A percentile compares a stretch with the other conserved stretches of the same genome.
These are phyloP conservation scores for Antheraea assamensis DNA, from an alignment of 2,888 invertebrate genomes.

Conservation along the genomic window DNA sequence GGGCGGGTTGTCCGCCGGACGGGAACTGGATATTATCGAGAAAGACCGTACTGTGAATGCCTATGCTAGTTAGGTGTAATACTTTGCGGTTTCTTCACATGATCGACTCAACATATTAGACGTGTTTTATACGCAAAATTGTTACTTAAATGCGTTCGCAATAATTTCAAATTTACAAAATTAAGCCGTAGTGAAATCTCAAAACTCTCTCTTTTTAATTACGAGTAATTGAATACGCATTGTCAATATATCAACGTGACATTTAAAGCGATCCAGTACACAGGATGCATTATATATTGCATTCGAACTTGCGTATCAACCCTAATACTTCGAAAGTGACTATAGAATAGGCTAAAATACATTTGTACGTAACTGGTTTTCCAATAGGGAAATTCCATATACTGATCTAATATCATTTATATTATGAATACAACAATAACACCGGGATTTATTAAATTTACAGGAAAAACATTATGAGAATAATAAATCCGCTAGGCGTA, in stretches of 20 bases:
- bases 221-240: neutral
- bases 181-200: too few species aligned
- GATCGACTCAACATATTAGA: too few species aligned
- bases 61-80: too few species aligned
- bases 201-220: neutral
- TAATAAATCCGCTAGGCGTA: neutral
- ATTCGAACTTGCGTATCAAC: neutral
- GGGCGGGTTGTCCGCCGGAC: too few species aligned
- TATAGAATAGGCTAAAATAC: neutral
- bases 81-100: too few species aligned
- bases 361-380: neutral
- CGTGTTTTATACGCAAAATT: too few species aligned
- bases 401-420: neutral
- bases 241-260: neutral
- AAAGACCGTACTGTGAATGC: too few species aligned
- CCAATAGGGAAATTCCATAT: neutral
- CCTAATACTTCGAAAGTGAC: neutral
- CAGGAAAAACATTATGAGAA: neutral
- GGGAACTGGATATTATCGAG: too few species aligned
- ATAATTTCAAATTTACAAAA: too few species aligned
- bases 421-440: neutral
- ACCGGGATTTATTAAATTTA: neutral
- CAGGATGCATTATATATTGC: neutral
- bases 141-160: too few species aligned
- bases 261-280: neutral